Base-by-base conservation (phyloP, 2,113 vertebrate species). In the Chionis minor region DNA sequence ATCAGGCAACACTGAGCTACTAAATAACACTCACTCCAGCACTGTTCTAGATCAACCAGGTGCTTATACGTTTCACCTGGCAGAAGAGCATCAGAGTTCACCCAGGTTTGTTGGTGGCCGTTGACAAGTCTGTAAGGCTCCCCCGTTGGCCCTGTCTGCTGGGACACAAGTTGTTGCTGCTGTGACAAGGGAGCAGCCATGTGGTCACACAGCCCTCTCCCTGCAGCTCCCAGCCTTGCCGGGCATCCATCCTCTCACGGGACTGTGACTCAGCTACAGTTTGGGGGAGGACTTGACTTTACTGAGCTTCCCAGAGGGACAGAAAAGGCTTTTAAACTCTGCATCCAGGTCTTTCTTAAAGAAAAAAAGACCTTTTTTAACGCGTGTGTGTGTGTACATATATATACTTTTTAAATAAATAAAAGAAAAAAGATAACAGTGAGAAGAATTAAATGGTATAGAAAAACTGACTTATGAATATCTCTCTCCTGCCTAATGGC, bases 381-480 rank as follows among this genome's bases (percentile, higher is more conserved):
- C 12, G 15, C 7, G 4, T 2, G 5, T 21, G 0, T 42, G 0
- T 52, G 4, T 32, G 4, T 59, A 3, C 44, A 7, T 28, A 8
- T 69, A 4, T 59, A 2, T 49, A 8, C 24, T 10, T 69, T 66
- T 11, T 20, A 38, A 20, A 47, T 15, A 30, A 44, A 26, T 44
- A 44, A 32, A 33, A 65, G 40, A n/a, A 17, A 32, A 40, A n/a
- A 54, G 1, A 19, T 8, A n/a, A 9, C 5, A 7, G 32, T 63
- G 17, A 55, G 16, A 80, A 63, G 21, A 69, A 51, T 72, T 52
- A 65, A 86, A 52, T 51, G 6, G 5, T 55, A 28, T 4, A 69
- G 63, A 47, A 83, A 75, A 42, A 12, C 8, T 45, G 42, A 45
- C 5, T 56, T 65, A 14, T 0, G 7, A 47, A 61, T 51, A 27